Percentiles rank a stretch among this genome's conserved stretches.
Conservation (phyloP, 2,888 invertebrate species). For the Synergus gifuensis region DNA sequence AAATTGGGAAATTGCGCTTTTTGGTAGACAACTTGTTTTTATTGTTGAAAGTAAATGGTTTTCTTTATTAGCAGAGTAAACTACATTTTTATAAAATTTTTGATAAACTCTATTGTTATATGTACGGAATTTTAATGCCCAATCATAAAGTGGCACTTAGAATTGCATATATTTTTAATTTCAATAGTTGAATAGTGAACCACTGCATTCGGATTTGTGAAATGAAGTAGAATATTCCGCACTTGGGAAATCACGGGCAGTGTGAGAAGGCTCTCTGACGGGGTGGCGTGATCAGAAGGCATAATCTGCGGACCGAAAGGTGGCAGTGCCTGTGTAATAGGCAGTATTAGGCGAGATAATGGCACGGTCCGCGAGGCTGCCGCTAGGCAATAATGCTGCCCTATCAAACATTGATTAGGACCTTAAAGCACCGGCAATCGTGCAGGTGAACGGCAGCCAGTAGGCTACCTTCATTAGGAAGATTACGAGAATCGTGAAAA, state of each 20-base stretch:
- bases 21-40: constrained; percentile 1
- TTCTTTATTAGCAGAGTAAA: not conserved
- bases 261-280: constrained; percentile 32
- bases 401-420: constrained; percentile 73
- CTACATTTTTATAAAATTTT: not conserved
- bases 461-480: constrained; percentile 64
- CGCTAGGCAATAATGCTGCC: constrained; percentile 69
- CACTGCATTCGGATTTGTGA: constrained; percentile 14
- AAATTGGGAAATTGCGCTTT: not conserved
- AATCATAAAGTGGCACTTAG: too few species aligned
- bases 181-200: not conserved
- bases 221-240: constrained; percentile 41
- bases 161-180: too few species aligned
- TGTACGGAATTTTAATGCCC: not conserved
- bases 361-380: constrained; percentile 65
- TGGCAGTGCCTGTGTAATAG: constrained; percentile 68
- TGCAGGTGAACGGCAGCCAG: constrained; percentile 58
- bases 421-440: constrained; percentile 70
- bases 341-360: constrained; percentile 67
- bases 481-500: constrained; percentile 67
- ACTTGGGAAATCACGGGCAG: constrained; percentile 28
- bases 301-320: constrained; percentile 70
- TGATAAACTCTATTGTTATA: not conserved
- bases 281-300: constrained; percentile 70
- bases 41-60: not conserved